phyloP scores from a whole-genome alignment of 2,888 invertebrate species.

The Tetragonula carbonaria region DNA sequence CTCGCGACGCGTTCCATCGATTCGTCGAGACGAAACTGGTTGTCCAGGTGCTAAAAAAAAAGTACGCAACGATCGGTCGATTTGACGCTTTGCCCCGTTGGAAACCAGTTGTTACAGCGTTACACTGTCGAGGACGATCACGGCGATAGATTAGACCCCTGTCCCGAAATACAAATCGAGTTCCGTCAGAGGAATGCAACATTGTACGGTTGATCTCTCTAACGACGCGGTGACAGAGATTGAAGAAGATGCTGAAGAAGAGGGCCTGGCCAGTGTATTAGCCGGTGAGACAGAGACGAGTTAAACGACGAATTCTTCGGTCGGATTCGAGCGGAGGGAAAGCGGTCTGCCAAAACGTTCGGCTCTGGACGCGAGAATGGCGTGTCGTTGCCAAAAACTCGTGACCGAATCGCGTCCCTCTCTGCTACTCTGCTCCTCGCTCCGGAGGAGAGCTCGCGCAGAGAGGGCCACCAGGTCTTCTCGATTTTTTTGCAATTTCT shows the following conservation, averaged over 20 bases:
- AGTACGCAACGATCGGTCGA: neutral
- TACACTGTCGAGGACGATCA: neutral
- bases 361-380: conserved; percentile 55
- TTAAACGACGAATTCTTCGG: conserved; percentile 29
- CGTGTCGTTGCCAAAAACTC: conserved; percentile 75
- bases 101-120: conserved; percentile 13
- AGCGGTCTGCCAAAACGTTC: conserved; percentile 61
- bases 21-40: neutral
- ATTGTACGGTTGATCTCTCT: conserved; percentile 20
- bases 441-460: neutral
- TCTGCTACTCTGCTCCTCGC: too few species aligned
- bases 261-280: neutral
- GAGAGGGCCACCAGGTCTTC: neutral
- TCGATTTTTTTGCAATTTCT: conserved; percentile 50
- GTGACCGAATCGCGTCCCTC: conserved; percentile 51
- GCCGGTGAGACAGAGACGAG: neutral
- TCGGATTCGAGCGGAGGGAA: conserved; percentile 22
- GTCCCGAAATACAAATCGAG: conserved; percentile 6
- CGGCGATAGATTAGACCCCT: conserved; percentile 11
- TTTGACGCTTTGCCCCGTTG: too few species aligned
- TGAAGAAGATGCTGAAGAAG: neutral
- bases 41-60: conserved; percentile 4
- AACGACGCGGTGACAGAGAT: conserved; percentile 21
- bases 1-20: neutral
- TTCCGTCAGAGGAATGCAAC: conserved; percentile 8